Conservation (phyloP, 92 coral and sea anemone genomes). For the Porites evermanni region DNA sequence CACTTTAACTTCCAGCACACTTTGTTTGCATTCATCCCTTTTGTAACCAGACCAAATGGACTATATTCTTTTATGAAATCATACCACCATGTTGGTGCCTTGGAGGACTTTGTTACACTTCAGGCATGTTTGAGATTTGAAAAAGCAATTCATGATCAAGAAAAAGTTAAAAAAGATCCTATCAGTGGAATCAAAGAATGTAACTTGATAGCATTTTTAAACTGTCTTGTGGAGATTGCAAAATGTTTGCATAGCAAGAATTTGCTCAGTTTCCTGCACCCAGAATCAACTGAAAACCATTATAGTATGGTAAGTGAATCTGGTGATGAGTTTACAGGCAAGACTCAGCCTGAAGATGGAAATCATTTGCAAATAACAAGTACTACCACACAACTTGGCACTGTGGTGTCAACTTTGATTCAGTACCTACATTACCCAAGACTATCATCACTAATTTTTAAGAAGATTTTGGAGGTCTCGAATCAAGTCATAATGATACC, state of each 20-base stretch:
- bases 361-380: not conserved
- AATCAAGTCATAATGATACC: slow-evolving; percentile 22
- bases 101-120: slow-evolving; percentile 4
- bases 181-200: slow-evolving; percentile 15
- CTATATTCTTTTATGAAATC: slow-evolving; percentile 27
- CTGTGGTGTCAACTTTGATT: slow-evolving; percentile 25
- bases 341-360: not conserved
- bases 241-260: slow-evolving; percentile 5
- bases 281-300: not conserved
- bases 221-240: slow-evolving; percentile 9
- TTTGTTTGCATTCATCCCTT: slow-evolving; percentile 29
- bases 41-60: slow-evolving; percentile 43
- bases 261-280: not conserved
- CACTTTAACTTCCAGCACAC: slow-evolving; percentile 18
- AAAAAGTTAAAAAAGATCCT: slow-evolving; percentile 4
- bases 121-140: slow-evolving; percentile 36
- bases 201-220: slow-evolving; percentile 8
- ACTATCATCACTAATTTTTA: slow-evolving; percentile 61
- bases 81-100: slow-evolving; percentile 3
- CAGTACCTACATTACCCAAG: slow-evolving; percentile 63
- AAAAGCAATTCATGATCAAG: slow-evolving; percentile 38
- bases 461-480: slow-evolving; percentile 51
- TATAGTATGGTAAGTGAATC: not conserved
- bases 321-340: not conserved
- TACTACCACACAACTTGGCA: slow-evolving; percentile 21